phyloP scores from a whole-genome alignment of 2,113 vertebrate species.

The Scortum barcoo region DNA sequence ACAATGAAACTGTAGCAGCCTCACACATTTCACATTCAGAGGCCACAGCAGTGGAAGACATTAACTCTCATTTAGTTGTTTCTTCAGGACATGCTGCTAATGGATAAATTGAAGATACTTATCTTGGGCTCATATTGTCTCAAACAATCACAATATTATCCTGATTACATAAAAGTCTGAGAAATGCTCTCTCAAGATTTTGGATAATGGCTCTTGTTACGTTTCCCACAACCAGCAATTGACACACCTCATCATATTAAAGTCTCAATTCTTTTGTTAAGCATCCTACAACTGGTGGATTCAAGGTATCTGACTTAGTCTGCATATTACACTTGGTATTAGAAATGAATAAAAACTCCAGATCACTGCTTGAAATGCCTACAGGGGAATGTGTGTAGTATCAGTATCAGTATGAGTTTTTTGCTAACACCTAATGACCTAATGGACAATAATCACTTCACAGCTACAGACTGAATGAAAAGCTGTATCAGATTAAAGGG shows the following conservation, averaged over 20 bases:
- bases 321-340: neutral
- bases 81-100: constrained; percentile 59
- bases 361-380: neutral
- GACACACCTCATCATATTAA: neutral
- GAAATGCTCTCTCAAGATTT: constrained; percentile 12
- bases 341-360: neutral
- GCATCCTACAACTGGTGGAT: neutral
- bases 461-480: neutral
- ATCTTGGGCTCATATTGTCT: constrained; percentile 33
- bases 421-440: neutral
- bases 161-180: constrained; percentile 7
- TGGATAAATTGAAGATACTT: constrained; percentile 16
- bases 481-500: neutral
- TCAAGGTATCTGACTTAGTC: neutral
- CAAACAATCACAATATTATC: constrained; percentile 17
- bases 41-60: constrained; percentile 25
- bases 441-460: neutral
- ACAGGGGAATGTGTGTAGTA: neutral
- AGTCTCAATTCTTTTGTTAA: neutral
- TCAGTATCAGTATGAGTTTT: neutral
- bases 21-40: constrained; percentile 15
- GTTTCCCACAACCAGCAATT: neutral
- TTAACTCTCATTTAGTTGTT: constrained; percentile 54
- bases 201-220: neutral
- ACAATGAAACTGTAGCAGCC: constrained; percentile 20